Evolutionary conservation across 2,797 vertebrate species (phyloP).

Genomic region (Sebastes flavidus): DNA sequence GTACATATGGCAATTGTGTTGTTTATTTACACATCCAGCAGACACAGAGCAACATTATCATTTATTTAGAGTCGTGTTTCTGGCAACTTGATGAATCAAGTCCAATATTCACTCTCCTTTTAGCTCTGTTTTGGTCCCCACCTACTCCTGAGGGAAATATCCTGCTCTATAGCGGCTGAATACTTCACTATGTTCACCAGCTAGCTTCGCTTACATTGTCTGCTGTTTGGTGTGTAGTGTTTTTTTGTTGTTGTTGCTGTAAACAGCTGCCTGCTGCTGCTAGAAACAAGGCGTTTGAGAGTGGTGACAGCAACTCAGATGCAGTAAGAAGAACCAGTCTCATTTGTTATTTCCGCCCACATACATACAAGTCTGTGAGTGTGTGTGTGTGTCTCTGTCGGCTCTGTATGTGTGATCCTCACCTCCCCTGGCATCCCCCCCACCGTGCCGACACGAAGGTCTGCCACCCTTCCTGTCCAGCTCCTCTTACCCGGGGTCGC

Average conservation of each 20-base stretch:
- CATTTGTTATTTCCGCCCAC: not conserved
- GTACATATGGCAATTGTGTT: not conserved
- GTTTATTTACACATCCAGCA: not conserved
- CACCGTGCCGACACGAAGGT: slow-evolving; percentile 38
- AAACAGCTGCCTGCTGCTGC: not conserved
- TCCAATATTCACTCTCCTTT: not conserved
- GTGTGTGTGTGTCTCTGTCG: not conserved
- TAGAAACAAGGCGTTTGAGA: not conserved
- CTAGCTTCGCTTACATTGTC: not conserved
- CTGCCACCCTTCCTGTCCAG: slow-evolving; percentile 42
- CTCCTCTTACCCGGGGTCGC: slow-evolving; percentile 21
- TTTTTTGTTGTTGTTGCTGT: not conserved
- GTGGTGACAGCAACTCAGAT: not conserved
- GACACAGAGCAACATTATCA: not conserved
- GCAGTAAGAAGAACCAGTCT: not conserved
- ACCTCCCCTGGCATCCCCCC: slow-evolving; percentile 54
- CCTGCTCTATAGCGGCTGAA: not conserved
- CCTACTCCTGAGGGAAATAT: not conserved
- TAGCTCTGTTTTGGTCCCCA: not conserved
- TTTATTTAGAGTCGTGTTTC: not conserved
- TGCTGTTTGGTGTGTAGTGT: too few species aligned
- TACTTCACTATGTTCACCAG: not conserved
- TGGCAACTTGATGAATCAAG: not conserved
- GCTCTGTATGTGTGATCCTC: slow-evolving; percentile 45
- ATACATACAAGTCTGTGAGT: not conserved